Conservation (phyloP, 2,113 vertebrate species). For the Muscicapa adusta region DNA sequence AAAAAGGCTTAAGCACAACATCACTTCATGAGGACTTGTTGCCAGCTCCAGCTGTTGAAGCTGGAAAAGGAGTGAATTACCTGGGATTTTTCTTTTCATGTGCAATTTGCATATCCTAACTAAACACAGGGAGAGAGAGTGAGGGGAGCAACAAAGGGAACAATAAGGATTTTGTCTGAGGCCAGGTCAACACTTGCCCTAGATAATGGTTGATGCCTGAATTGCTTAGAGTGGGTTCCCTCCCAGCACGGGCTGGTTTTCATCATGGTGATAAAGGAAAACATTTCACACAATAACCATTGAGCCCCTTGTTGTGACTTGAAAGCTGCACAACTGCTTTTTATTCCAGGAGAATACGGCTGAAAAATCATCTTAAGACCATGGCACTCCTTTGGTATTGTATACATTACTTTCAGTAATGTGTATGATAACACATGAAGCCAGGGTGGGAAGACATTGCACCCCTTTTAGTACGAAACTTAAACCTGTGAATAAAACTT, state of each 20-base stretch:
- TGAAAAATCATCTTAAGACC: background rate
- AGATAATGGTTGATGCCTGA: slow-evolving; percentile 15
- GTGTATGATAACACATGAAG: background rate
- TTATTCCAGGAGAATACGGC: background rate
- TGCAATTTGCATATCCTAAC: slow-evolving; percentile 1
- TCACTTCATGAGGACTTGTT: background rate
- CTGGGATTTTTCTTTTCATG: background rate
- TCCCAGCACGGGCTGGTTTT: slow-evolving; percentile 31
- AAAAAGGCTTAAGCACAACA: background rate
- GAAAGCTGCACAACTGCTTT: slow-evolving; percentile 32
- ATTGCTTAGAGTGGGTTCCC: background rate
- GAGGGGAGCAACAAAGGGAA: background rate
- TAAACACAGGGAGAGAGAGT: background rate
- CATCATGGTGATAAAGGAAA: slow-evolving; percentile 3
- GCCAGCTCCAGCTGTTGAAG: background rate
- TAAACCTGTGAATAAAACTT: slow-evolving; percentile 59
- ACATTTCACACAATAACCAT: background rate
- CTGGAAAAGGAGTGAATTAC: background rate
- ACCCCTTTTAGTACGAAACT: slow-evolving; percentile 33
- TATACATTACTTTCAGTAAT: background rate
- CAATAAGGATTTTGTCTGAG: slow-evolving; percentile 24
- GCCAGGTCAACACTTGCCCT: slow-evolving; percentile 13
- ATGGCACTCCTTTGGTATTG: background rate
- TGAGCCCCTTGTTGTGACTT: slow-evolving; percentile 5
- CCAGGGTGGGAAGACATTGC: slow-evolving; percentile 8